Evolutionary conservation across 2,888 invertebrate genomes (phyloP).

Genomic region (Dasysyrphus albostriatus): DNA sequence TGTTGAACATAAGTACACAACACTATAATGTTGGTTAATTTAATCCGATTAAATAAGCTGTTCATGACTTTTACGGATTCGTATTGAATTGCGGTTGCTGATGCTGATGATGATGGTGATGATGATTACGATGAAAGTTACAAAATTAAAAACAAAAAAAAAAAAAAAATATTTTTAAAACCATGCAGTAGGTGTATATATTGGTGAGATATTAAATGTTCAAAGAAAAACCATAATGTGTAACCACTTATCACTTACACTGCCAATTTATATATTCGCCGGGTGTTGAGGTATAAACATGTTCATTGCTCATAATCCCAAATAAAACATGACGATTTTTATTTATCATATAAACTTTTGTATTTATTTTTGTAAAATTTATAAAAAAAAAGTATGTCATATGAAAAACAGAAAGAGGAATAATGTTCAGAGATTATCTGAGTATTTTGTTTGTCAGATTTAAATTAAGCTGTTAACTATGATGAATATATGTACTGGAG

Average conservation of each 20-base stretch:
- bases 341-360: neutral
- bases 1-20: slow-evolving; percentile 2
- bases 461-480: slow-evolving; percentile 8
- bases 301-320: slow-evolving; percentile 46
- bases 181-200: neutral
- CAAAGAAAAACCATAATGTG: slow-evolving; percentile 37
- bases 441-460: slow-evolving; percentile 1
- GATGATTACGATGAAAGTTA: slow-evolving; percentile 37
- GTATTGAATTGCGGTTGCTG: slow-evolving; percentile 63
- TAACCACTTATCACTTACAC: slow-evolving; percentile 64
- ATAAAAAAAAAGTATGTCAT: neutral
- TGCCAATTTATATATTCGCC: slow-evolving; percentile 44
- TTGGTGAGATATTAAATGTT: slow-evolving; percentile 18
- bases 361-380: slow-evolving; percentile 1
- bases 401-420: neutral
- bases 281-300: slow-evolving; percentile 62
- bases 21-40: slow-evolving; percentile 60
- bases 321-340: slow-evolving; percentile 19
- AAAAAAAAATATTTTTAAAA: slow-evolving; percentile 13
- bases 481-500: neutral
- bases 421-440: slow-evolving; percentile 9
- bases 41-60: slow-evolving; percentile 72
- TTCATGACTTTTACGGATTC: slow-evolving; percentile 64
- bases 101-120: slow-evolving; percentile 29
- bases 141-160: slow-evolving; percentile 13